phyloP scores from a whole-genome alignment of 2,113 vertebrate genomes.

The Myrmecophaga tridactyla region DNA sequence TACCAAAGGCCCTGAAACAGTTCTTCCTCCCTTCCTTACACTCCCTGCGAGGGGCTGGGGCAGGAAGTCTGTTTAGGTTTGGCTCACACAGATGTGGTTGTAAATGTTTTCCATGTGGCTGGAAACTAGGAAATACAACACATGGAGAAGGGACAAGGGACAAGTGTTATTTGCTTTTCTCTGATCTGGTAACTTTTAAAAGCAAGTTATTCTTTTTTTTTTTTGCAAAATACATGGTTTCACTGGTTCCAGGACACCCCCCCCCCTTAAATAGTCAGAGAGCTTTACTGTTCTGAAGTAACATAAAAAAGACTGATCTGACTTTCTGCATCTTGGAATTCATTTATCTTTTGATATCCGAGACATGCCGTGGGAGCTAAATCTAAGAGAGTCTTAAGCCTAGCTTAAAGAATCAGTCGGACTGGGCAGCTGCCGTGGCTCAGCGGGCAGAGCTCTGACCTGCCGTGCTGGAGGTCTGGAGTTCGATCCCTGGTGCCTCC shows the following conservation, averaged over 20 bases:
- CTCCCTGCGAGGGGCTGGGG: background rate
- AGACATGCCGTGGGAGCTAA: background rate
- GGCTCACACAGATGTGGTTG: background rate
- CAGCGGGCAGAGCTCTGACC: too few relatives aligned
- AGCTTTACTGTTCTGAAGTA: background rate
- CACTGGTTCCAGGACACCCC: background rate
- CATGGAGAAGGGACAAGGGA: background rate
- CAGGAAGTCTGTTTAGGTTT: background rate
- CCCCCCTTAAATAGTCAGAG: background rate
- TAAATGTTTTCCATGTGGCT: background rate
- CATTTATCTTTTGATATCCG: background rate
- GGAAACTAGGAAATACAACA: background rate
- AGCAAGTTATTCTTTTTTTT: background rate
- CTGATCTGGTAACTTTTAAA: background rate
- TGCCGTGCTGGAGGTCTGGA: too few relatives aligned
- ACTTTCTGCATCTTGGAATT: background rate
- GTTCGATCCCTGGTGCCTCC: too few relatives aligned
- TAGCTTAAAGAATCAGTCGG: background rate
- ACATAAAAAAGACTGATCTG: background rate
- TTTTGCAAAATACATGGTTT: background rate
- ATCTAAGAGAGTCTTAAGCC: background rate
- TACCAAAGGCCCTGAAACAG: background rate
- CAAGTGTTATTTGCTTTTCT: background rate
- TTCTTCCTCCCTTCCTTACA: background rate
- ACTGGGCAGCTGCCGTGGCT: too few relatives aligned